A percentile compares a stretch with the other conserved stretches of the same genome.
Evolutionary conservation across 2,797 vertebrate genomes (phyloP).

Genomic region (Pachyuromys duprasi): DNA sequence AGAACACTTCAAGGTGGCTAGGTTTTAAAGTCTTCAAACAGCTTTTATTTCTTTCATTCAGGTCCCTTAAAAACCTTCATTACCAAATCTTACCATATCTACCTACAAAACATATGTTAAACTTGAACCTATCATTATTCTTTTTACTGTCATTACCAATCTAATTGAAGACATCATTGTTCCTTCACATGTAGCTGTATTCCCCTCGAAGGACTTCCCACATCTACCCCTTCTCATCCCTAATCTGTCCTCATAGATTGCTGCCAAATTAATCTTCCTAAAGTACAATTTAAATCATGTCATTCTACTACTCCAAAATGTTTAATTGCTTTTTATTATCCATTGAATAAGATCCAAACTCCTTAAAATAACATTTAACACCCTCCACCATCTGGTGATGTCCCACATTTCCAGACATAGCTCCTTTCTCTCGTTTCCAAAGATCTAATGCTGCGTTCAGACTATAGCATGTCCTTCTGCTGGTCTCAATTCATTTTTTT

Average conservation of each 20-base stretch:
- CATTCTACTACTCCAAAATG: conserved; percentile 66
- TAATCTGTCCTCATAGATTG: conserved; percentile 46
- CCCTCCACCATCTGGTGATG: conserved; percentile 74
- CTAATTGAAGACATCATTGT: conserved; percentile 14
- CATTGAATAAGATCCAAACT: conserved; percentile 76
- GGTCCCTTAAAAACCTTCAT: neutral
- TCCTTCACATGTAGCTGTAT: neutral
- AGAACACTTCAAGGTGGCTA: neutral
- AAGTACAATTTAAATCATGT: conserved; percentile 74
- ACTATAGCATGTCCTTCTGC: conserved; percentile 11
- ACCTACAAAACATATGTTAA: neutral
- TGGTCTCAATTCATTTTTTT: conserved; percentile 1
- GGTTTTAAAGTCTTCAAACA: neutral
- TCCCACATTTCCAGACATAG: conserved; percentile 33
- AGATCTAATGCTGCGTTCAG: conserved; percentile 39
- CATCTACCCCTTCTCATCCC: conserved; percentile 32
- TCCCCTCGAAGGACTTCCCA: neutral
- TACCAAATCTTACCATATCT: conserved; percentile 3
- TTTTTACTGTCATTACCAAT: neutral
- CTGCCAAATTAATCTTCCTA: conserved; percentile 71
- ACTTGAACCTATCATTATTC: neutral
- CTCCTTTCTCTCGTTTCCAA: conserved; percentile 56
- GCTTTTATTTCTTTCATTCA: neutral
- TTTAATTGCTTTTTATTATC: conserved; percentile 75
- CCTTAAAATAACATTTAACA: conserved; percentile 79